Base-by-base conservation (phyloP, 2,888 invertebrate genomes). In the Ernsta delagoae region DNA sequence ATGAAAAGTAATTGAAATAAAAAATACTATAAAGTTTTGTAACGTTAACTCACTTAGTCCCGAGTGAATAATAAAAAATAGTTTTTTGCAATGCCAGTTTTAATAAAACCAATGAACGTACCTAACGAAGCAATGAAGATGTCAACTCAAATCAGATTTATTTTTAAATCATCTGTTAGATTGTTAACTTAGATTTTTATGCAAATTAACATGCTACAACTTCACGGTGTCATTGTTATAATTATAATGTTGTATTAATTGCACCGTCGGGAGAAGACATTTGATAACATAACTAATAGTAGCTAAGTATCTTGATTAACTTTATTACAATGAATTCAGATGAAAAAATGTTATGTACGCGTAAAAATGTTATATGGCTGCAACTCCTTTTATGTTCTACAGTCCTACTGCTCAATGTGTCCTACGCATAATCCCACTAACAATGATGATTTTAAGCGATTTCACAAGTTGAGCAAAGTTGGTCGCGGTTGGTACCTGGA, bases 61-160 rank as follows among this genome's bases (percentile, higher is more conserved):
- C 57, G 57, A 34, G 57, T 57, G 57, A 57, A 57, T 36, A 12
- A 57, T 39, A 57, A 57, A 57, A 57, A 57, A 39, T 12, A 12
- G 36, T 12, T 57, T 57, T 57, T 39, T 57, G 57, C 57, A 12
- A 12, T 39, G 57, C 57, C 57, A 57, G 57, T 57, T 57, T 57
- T 39, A 57, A 57, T 57, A 11, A 57, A 57, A 57, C 57, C 36
- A 34, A 56, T 5, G 34, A 57, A 39, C 57, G 39, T n/a, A n/a
- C n/a, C n/a, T 57, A 57, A 57, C 57, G 57, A 57, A 36, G 57
- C 57, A 57, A 39, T 39, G 57, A 39, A 39, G 39, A 41, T 60
- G 43, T 39, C 57, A 39, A 36, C 57, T 39, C 57, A 39, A 39
- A 34, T 57, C 57, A 36, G 8, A 34, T 3, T 39, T 8, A 31